Conservation (phyloP, 2,113 vertebrate species). For the Varanus komodoensis region DNA sequence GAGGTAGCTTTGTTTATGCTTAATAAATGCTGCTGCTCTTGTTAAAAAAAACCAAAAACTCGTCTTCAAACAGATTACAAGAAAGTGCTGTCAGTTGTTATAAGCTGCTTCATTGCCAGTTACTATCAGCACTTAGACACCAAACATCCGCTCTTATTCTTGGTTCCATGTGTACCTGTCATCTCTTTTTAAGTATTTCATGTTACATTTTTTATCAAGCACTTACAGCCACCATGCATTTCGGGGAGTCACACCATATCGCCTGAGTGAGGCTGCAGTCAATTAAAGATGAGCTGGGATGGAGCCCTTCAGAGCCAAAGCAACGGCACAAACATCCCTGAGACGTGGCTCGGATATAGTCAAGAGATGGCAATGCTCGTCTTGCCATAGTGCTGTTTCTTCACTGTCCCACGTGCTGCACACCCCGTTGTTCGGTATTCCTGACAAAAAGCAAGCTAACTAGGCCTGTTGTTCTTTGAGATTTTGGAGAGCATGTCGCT, state of each 20-base stretch:
- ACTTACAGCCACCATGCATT: background rate
- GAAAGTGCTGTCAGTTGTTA: background rate
- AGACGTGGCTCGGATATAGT: background rate
- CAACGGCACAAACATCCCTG: background rate
- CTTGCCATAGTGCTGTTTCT: background rate
- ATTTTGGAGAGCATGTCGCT: background rate
- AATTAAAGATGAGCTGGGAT: background rate
- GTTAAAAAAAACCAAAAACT: background rate
- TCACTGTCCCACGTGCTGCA: background rate
- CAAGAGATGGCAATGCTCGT: background rate
- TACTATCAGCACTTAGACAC: background rate
- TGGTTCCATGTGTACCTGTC: background rate
- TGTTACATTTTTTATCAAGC: conserved; percentile 9
- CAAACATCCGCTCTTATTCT: conserved; percentile 7
- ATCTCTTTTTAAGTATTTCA: conserved; percentile 3
- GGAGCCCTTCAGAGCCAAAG: background rate
- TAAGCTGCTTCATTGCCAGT: conserved; percentile 22
- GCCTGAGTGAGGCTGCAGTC: background rate
- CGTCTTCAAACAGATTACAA: background rate
- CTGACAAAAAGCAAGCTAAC: background rate
- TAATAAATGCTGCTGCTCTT: background rate
- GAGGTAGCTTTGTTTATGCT: conserved; percentile 2
- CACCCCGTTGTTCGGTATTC: too few relatives aligned
- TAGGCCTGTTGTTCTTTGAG: background rate
- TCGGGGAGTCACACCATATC: background rate